Evolutionary conservation across 2,113 vertebrate genomes (phyloP).

Genomic region (Talpa occidentalis): DNA sequence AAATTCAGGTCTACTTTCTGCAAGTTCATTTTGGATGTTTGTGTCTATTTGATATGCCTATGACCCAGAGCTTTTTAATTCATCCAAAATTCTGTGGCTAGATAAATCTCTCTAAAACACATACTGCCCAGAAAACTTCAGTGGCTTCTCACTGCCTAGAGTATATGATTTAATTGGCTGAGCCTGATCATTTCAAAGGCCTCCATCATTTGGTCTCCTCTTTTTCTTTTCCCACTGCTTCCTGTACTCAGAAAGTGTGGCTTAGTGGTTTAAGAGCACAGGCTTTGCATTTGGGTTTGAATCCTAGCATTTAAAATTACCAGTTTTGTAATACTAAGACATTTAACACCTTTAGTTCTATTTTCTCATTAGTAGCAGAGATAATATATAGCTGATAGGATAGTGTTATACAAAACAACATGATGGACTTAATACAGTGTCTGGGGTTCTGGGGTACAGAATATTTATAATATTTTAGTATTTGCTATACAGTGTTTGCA

Average conservation of each 20-base stretch:
- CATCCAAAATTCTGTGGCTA: neutral
- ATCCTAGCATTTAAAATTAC: conserved; percentile 2
- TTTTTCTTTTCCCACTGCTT: neutral
- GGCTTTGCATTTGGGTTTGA: conserved; percentile 14
- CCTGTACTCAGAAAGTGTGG: neutral
- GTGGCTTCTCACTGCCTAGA: neutral
- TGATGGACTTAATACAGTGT: neutral
- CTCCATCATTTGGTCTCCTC: neutral
- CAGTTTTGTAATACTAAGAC: neutral
- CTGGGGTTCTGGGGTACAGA: neutral
- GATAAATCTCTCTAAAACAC: conserved; percentile 15
- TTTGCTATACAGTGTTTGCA: neutral
- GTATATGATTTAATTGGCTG: neutral
- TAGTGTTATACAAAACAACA: conserved; percentile 26
- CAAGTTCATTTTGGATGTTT: conserved; percentile 13
- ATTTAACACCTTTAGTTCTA: neutral
- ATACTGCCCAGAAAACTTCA: neutral
- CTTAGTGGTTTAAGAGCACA: neutral
- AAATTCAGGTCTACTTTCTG: neutral
- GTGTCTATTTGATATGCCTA: neutral
- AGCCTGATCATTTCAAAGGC: neutral
- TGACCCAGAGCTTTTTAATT: neutral
- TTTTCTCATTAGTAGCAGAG: neutral
- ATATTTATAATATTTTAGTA: neutral
- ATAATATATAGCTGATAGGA: neutral